Percentiles rank a stretch among this genome's conserved stretches.
These are phyloP conservation scores for Peribatodes rhomboidaria DNA, from an alignment of 2,888 invertebrate genomes.

Conservation along the genomic window DNA sequence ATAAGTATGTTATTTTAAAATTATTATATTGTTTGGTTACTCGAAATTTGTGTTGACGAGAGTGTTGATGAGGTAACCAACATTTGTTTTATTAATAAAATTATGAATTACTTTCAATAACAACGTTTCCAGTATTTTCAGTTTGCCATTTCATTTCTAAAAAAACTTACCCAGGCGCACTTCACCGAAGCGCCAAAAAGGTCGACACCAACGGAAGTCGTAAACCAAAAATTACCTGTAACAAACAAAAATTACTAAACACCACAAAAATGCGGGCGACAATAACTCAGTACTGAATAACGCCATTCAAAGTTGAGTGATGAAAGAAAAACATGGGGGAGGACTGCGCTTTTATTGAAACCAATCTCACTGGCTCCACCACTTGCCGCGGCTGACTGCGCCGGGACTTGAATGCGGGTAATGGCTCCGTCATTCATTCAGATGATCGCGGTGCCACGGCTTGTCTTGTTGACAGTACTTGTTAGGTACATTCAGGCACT, in stretches of 20 bases:
- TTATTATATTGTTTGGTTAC: no score
- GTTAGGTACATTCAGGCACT: constrained; percentile 57
- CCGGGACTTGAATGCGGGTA: constrained; percentile 80
- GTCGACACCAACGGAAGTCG: constrained; percentile 11
- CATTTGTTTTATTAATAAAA: no score
- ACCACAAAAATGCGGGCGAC: constrained; percentile 28
- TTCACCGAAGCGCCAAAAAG: background rate
- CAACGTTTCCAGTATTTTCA: background rate
- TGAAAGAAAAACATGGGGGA: constrained; percentile 85
- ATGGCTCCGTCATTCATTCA: constrained; percentile 85
- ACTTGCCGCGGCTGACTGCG: constrained; percentile 81
- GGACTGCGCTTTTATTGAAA: constrained; percentile 85
- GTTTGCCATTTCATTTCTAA: background rate
- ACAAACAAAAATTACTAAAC: constrained; percentile 52
- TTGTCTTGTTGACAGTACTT: constrained; percentile 81
- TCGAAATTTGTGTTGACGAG: no score
- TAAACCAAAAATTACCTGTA: constrained; percentile 63
- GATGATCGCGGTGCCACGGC: constrained; percentile 76
- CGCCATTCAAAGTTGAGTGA: constrained; percentile 79
- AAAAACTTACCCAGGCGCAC: constrained; percentile 6
- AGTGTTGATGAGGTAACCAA: no score
- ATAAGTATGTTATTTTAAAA: no score
- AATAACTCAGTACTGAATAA: constrained; percentile 65
- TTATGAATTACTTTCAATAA: background rate
- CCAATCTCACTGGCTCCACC: constrained; percentile 84